Evolutionary conservation across 1,140 invertebrate species (phyloP), one percentile per base, ranked within the genome.

Genomic region (Tetranychus cinnabarinus): DNA sequence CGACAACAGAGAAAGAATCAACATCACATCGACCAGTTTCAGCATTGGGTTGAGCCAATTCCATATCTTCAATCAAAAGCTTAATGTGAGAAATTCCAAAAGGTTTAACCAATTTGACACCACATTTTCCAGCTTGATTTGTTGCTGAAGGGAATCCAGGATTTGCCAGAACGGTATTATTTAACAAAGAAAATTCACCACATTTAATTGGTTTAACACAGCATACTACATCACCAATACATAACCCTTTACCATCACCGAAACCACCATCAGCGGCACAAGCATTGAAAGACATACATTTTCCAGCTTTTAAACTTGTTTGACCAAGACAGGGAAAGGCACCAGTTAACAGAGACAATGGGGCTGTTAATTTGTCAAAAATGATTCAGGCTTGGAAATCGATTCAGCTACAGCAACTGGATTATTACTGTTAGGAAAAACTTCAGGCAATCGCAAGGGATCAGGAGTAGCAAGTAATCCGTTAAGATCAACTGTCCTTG

Each of bases 1-100:
- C 61, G 39, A n/a, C 61, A 1, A 64, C 63, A 0, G 23, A n/a
- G 33, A 66, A 56, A 8, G 57, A 1, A 57, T 66, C 65, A 2
- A 34, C 52, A 8, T 55, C 36, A 42, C 65, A 66, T 35, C 58
- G 37, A 34, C 63, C 63, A 35, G 55, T 37, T 1, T 52, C 31
- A 7, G 23, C 8, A 54, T 36, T n/a, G 8, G 50, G 47, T 36
- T 47, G 50, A 33, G 59, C 59, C 13, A 60, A 23, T 13, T 60
- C 59, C 8, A 60, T 34, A 37, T 52, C 59, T 54, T 60, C 48
- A 35, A 60, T n/a, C n/a, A 37, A n/a, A 8, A 60, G 5, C 15
- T 48, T 60, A 36, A 60, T 54, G 8, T 31, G 34, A 33, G 39
- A 13, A 23, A 60, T 34, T 36, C 34, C 55, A 36, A 39, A 36